A percentile compares a stretch with the other conserved stretches of the same genome.
Evolutionary conservation across 2,888 invertebrate genomes (phyloP).

Genomic region (Caradrina kadenii): DNA sequence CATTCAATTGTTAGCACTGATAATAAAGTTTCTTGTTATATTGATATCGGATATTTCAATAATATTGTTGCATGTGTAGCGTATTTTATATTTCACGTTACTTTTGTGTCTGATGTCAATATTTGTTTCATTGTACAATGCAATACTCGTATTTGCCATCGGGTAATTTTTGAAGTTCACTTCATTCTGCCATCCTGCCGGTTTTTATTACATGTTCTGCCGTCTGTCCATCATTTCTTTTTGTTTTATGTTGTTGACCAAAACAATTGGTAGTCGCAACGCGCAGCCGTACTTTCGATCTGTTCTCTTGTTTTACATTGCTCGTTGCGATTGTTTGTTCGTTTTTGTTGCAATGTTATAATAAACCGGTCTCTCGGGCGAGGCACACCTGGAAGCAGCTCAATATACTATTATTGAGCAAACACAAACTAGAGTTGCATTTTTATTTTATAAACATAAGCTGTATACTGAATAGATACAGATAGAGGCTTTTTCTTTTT

Average conservation of each 20-base stretch:
- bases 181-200: background rate
- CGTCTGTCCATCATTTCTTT: background rate
- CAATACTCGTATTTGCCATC: background rate
- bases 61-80: background rate
- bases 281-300: background rate
- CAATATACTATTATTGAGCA: background rate
- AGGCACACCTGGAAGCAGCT: too few relatives aligned
- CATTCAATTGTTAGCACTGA: conserved; percentile 4
- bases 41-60: background rate
- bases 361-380: too few relatives aligned
- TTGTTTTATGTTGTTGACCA: background rate
- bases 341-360: too few relatives aligned
- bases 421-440: background rate
- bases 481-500: background rate
- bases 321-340: too few relatives aligned
- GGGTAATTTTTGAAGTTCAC: background rate
- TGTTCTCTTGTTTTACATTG: background rate
- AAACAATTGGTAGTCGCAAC: background rate
- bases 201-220: background rate
- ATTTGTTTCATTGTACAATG: background rate
- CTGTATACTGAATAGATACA: background rate
- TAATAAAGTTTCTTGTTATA: background rate
- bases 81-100: background rate
- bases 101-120: background rate
- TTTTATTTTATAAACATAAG: background rate